These are phyloP conservation scores for Vombatus ursinus DNA, from an alignment of 2,113 vertebrate genomes.

Conservation along the genomic window DNA sequence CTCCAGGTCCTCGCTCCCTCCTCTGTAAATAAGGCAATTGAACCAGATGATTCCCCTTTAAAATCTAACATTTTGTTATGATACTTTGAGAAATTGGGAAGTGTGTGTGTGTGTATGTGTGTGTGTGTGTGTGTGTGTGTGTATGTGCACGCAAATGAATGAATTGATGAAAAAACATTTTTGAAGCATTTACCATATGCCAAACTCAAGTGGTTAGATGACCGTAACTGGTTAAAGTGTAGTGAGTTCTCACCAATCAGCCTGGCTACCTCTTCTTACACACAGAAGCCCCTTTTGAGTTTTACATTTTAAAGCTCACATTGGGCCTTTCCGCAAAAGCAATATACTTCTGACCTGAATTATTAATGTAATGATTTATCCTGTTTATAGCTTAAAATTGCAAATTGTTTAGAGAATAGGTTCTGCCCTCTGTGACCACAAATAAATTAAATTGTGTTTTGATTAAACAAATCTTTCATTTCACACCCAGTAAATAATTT, in stretches of 20 bases:
- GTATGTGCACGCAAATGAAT: background rate
- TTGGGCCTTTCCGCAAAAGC: constrained; percentile 7
- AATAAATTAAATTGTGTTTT: constrained; percentile 53
- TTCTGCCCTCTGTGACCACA: constrained; percentile 64
- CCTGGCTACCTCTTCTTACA: background rate
- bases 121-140: too few species aligned
- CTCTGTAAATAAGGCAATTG: background rate
- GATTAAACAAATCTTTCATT: constrained; percentile 41
- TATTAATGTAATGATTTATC: constrained; percentile 62
- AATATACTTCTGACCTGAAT: constrained; percentile 58
- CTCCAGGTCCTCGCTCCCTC: background rate
- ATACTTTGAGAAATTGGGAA: background rate
- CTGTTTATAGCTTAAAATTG: constrained; percentile 59
- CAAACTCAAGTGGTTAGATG: background rate
- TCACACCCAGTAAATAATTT: constrained; percentile 7
- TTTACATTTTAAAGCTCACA: background rate
- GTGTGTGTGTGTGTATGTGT: background rate
- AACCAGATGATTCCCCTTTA: background rate
- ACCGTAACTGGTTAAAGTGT: background rate
- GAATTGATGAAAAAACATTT: background rate
- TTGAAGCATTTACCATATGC: background rate
- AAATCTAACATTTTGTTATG: background rate
- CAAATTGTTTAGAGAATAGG: constrained; percentile 60
- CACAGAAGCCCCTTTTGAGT: background rate
- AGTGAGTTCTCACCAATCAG: background rate